Evolutionary conservation across 2,888 invertebrate genomes (phyloP).

Genomic region (Malacosoma neustria): DNA sequence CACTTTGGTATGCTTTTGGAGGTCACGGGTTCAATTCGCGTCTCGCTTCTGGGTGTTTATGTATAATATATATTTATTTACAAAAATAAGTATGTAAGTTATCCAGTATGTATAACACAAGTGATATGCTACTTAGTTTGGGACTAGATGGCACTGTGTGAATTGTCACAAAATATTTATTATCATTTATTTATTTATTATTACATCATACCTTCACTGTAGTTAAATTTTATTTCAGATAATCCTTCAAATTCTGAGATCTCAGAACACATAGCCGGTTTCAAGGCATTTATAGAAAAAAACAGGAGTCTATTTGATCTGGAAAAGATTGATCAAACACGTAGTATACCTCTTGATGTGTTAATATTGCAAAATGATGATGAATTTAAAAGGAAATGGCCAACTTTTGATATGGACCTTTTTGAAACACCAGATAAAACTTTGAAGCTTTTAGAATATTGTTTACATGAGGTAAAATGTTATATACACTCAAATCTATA

Average conservation of each 20-base stretch:
- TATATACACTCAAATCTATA: too few relatives aligned
- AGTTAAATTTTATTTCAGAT: slow-evolving; percentile 41
- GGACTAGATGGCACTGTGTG: too few relatives aligned
- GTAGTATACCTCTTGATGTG: slow-evolving; percentile 75
- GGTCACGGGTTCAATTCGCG: too few relatives aligned
- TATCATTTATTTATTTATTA: too few relatives aligned
- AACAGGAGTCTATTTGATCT: slow-evolving; percentile 62
- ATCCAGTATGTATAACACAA: too few relatives aligned
- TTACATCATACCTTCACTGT: too few relatives aligned
- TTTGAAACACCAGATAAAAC: slow-evolving; percentile 79
- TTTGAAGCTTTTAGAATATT: slow-evolving; percentile 82
- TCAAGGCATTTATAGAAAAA: slow-evolving; percentile 43
- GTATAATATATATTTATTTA: too few relatives aligned
- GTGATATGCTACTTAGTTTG: too few relatives aligned
- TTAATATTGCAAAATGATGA: slow-evolving; percentile 70
- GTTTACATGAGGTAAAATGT: slow-evolving; percentile 81
- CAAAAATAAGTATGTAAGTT: too few relatives aligned
- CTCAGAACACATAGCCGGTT: slow-evolving; percentile 29
- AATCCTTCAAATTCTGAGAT: slow-evolving; percentile 38
- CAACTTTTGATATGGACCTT: slow-evolving; percentile 78
- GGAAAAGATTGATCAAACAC: slow-evolving; percentile 74
- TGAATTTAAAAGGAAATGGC: slow-evolving; percentile 76
- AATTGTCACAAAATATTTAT: too few relatives aligned
- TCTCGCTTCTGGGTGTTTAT: too few relatives aligned
- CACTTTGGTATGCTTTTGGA: too few relatives aligned